These are phyloP conservation scores for Druon quercuslanigerum DNA, from an alignment of 1,140 invertebrate genomes.

Conservation along the genomic window DNA sequence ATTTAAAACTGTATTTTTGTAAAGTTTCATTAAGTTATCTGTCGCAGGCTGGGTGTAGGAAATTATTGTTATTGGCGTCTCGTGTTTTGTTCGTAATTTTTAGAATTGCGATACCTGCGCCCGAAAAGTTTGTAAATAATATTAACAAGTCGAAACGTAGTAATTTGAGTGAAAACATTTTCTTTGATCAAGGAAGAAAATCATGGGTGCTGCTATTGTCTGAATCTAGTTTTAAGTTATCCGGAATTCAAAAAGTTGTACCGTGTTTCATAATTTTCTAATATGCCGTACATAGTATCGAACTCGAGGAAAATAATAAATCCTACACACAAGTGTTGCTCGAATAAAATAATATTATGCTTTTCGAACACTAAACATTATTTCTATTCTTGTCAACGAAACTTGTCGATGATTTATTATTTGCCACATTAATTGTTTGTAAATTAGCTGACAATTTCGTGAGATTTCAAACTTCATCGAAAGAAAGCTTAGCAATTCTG, in stretches of 20 bases:
- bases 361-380: neutral
- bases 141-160: too few relatives aligned
- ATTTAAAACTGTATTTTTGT: conserved; percentile 14
- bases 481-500: conserved; percentile 1
- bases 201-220: neutral
- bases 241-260: neutral
- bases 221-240: conserved; percentile 21
- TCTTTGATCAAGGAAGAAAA: neutral
- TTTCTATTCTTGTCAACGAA: neutral
- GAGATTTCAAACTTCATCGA: neutral
- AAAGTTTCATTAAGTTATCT: conserved; percentile 20
- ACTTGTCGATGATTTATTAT: neutral
- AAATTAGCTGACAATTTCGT: neutral
- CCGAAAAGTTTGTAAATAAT: conserved; percentile 14
- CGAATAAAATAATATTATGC: neutral
- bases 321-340: neutral
- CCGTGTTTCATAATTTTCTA: neutral
- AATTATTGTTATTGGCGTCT: conserved; percentile 8
- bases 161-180: too few relatives aligned
- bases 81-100: neutral
- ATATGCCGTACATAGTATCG: neutral
- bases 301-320: neutral
- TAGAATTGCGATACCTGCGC: neutral
- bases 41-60: conserved; percentile 1
- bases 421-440: neutral